Evolutionary conservation across 1,140 invertebrate species (phyloP).

Genomic region (Drosophila seguyi): DNA sequence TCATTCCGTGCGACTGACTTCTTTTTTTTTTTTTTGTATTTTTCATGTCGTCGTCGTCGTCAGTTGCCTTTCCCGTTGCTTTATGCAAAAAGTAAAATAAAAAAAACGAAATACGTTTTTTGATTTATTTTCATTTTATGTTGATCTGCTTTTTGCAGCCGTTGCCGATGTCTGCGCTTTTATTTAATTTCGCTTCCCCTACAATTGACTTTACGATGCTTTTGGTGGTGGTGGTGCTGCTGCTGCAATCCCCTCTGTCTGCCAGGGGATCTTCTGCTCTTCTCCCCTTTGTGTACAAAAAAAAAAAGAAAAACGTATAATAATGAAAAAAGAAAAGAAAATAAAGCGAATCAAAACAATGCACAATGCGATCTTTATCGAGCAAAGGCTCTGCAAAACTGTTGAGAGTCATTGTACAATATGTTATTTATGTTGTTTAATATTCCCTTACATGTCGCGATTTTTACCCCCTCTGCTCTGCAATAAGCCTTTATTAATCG

Average conservation of each 20-base stretch:
- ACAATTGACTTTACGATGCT: constrained; percentile 75
- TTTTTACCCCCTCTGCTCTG: background rate
- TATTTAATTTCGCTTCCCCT: constrained; percentile 73
- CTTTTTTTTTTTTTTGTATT: constrained; percentile 25
- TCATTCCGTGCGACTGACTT: constrained; percentile 68
- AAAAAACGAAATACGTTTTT: constrained; percentile 42
- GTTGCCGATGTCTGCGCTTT: constrained; percentile 61
- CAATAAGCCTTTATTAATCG: constrained; percentile 54
- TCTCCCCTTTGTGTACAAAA: constrained; percentile 34
- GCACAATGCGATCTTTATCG: constrained; percentile 70
- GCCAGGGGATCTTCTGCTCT: constrained; percentile 28
- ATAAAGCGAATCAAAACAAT: constrained; percentile 56
- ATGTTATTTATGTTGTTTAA: constrained; percentile 78
- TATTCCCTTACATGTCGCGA: constrained; percentile 59
- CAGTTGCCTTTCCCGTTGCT: constrained; percentile 50
- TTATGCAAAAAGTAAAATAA: constrained; percentile 60
- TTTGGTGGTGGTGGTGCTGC: constrained; percentile 14
- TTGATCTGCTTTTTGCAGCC: constrained; percentile 75
- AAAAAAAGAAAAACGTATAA: constrained; percentile 1
- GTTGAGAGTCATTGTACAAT: constrained; percentile 72
- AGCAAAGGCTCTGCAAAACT: constrained; percentile 57
- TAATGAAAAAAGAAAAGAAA: background rate
- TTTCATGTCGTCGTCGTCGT: constrained; percentile 21
- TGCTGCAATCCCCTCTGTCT: constrained; percentile 19
- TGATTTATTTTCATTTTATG: constrained; percentile 84